These are phyloP conservation scores for Scartelaos histophorus DNA, from an alignment of 2,113 vertebrate species.

Conservation along the genomic window DNA sequence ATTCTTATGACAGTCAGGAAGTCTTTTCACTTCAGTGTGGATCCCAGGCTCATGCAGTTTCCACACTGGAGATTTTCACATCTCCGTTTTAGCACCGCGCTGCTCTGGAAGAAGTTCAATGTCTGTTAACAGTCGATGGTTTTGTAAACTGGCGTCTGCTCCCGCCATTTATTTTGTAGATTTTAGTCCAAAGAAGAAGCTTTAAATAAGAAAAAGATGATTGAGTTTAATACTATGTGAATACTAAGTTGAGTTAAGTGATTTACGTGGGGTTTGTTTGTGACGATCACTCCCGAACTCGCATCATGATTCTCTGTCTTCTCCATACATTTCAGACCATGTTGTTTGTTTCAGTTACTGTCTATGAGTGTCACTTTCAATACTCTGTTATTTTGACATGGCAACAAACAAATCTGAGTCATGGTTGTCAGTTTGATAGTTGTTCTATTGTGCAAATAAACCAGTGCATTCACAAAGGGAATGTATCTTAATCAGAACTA, in stretches of 20 bases:
- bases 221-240: background rate
- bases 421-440: background rate
- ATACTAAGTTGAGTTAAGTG: no score
- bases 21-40: slow-evolving; percentile 20
- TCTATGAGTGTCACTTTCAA: background rate
- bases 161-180: background rate
- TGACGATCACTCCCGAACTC: no score
- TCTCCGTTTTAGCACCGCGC: slow-evolving; percentile 8
- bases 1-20: slow-evolving; percentile 27
- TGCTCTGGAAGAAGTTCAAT: slow-evolving; percentile 14
- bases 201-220: slow-evolving; percentile 26
- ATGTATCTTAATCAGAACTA: background rate
- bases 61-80: slow-evolving; percentile 27
- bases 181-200: background rate
- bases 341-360: no score
- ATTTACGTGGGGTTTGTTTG: no score
- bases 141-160: background rate
- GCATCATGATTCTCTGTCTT: no score
- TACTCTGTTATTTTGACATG: background rate
- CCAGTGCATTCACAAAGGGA: background rate
- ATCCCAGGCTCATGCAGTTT: slow-evolving; percentile 22
- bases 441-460: background rate
- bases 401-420: background rate
- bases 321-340: no score
- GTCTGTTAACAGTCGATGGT: background rate